Evolutionary conservation across 2,888 invertebrate species (phyloP).

Genomic region (Cabera pusaria): DNA sequence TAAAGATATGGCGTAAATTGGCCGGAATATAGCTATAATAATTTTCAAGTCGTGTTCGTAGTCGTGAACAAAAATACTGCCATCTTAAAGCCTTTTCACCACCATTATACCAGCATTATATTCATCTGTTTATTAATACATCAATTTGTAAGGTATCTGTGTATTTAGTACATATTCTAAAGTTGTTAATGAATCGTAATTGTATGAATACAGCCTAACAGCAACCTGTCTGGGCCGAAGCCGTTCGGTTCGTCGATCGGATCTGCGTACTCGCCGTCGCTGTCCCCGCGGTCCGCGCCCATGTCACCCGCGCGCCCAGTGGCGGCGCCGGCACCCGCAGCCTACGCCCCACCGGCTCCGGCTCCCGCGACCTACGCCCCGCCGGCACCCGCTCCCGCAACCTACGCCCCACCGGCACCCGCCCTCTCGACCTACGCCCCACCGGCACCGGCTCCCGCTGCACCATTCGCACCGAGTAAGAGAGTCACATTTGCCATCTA

Average conservation of each 20-base stretch:
- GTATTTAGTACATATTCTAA: too few species aligned
- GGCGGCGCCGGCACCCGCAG: constrained; percentile 42
- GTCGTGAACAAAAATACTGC: too few species aligned
- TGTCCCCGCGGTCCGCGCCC: constrained; percentile 78
- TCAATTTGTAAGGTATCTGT: too few species aligned
- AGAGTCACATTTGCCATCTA: constrained; percentile 78
- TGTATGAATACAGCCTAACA: constrained; percentile 81
- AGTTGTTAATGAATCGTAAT: too few species aligned
- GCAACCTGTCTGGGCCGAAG: constrained; percentile 83
- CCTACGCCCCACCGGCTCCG: constrained; percentile 31
- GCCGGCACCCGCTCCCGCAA: constrained; percentile 39
- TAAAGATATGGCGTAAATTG: too few species aligned
- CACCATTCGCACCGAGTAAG: constrained; percentile 77
- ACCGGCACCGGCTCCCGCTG: constrained; percentile 36
- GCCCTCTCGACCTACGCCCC: constrained; percentile 39
- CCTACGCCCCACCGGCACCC: constrained; percentile 36
- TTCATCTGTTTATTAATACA: too few species aligned
- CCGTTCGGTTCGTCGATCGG: constrained; percentile 85
- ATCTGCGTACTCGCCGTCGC: constrained; percentile 76
- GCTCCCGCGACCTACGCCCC: constrained; percentile 41
- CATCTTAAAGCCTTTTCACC: too few species aligned
- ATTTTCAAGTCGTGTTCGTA: too few species aligned
- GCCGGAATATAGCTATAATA: too few species aligned
- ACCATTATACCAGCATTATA: too few species aligned
- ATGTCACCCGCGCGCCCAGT: constrained; percentile 75